Evolutionary conservation across 2,797 vertebrate genomes (phyloP).

Genomic region (Syngnathus acus): DNA sequence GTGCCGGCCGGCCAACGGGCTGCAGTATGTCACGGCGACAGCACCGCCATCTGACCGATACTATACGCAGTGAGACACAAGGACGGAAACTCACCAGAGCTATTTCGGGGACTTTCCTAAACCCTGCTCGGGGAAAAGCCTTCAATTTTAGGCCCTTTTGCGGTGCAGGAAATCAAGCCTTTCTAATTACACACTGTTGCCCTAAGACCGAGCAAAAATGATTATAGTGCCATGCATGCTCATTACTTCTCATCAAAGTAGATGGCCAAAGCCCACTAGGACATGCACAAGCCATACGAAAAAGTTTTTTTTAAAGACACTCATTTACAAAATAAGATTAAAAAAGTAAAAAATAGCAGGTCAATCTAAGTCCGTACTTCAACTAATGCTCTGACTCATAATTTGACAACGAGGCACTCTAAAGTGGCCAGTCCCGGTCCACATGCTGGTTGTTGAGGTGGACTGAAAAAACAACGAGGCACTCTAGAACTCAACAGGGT

Average conservation of each 20-base stretch:
- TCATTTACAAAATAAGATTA: slow-evolving; percentile 48
- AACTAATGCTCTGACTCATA: slow-evolving; percentile 11
- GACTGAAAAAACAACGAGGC: too few relatives aligned
- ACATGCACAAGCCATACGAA: slow-evolving; percentile 52
- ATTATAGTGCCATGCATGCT: slow-evolving; percentile 64
- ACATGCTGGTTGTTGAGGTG: too few relatives aligned
- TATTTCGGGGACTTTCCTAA: slow-evolving; percentile 64
- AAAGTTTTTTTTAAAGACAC: slow-evolving; percentile 51
- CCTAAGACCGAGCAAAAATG: slow-evolving; percentile 67
- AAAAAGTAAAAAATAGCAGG: slow-evolving; percentile 25
- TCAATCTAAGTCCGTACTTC: slow-evolving; percentile 24
- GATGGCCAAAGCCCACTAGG: slow-evolving; percentile 44
- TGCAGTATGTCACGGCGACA: slow-evolving; percentile 47
- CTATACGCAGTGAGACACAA: slow-evolving; percentile 54
- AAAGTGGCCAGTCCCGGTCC: too few relatives aligned
- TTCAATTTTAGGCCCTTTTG: slow-evolving; percentile 70
- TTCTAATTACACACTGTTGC: slow-evolving; percentile 71
- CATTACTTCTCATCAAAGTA: slow-evolving; percentile 63
- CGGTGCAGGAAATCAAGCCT: slow-evolving; percentile 68
- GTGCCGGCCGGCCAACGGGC: slow-evolving; percentile 39
- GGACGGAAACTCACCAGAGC: slow-evolving; percentile 54
- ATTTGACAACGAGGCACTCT: neutral
- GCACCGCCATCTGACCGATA: slow-evolving; percentile 55
- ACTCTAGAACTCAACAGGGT: neutral
- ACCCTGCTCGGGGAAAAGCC: slow-evolving; percentile 52